Conservation (phyloP, 1,140 invertebrate species). For the Brachionus manjavacas region DNA sequence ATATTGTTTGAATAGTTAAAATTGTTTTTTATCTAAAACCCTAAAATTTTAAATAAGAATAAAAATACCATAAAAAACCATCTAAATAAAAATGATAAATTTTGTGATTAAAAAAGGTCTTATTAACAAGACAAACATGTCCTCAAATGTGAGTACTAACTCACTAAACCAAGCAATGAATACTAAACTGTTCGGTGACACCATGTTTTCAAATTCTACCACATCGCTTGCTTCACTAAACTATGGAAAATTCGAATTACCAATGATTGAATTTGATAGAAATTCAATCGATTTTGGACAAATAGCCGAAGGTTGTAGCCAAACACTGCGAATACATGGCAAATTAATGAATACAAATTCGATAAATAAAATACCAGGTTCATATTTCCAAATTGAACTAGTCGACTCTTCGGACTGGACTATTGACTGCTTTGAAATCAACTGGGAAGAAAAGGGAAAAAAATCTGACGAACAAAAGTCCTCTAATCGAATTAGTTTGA, state of each 20-base stretch:
- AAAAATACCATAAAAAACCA: background rate
- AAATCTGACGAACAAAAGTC: background rate
- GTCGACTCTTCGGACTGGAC: background rate
- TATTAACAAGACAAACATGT: background rate
- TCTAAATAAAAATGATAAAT: background rate
- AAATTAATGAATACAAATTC: background rate
- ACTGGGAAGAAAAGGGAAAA: background rate
- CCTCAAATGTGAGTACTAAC: background rate
- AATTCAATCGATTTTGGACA: slow-evolving; percentile 30
- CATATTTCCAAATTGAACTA: slow-evolving; percentile 15
- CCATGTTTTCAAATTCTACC: background rate
- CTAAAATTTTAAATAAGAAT: no score
- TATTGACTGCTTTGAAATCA: background rate
- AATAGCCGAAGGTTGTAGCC: slow-evolving; percentile 2
- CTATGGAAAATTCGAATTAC: slow-evolving; percentile 23
- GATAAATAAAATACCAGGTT: background rate
- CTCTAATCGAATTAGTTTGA: background rate
- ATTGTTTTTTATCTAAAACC: no score
- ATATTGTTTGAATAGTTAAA: no score
- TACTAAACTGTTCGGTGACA: background rate
- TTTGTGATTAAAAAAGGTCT: background rate
- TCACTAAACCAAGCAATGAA: slow-evolving; percentile 22
- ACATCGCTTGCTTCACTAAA: background rate
- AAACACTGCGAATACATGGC: background rate
- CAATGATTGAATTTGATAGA: slow-evolving; percentile 21